phyloP scores from a whole-genome alignment of 2,797 vertebrate species.

The Selene dorsalis region DNA sequence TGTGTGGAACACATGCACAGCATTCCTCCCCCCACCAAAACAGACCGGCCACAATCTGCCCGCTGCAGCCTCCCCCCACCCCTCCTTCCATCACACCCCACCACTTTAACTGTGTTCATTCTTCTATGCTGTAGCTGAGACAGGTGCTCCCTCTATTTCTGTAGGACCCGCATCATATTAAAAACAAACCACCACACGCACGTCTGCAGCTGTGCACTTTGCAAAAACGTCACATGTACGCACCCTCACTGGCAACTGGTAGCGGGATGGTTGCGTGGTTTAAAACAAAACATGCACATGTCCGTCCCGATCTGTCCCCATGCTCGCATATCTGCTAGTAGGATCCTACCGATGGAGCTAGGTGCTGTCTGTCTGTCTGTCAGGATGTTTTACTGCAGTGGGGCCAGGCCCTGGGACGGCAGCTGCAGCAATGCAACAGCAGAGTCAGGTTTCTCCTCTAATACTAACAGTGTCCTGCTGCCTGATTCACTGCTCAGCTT shows the following conservation, averaged over 20 bases:
- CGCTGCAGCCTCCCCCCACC: neutral
- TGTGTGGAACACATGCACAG: slow-evolving; percentile 69
- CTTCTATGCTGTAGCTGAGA: slow-evolving; percentile 71
- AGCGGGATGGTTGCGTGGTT: neutral
- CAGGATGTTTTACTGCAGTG: slow-evolving; percentile 88
- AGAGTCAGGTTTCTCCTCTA: slow-evolving; percentile 89
- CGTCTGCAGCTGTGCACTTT: slow-evolving; percentile 44
- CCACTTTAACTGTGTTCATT: slow-evolving; percentile 79
- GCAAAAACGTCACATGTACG: slow-evolving; percentile 37
- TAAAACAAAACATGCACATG: slow-evolving; percentile 7
- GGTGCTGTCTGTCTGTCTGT: slow-evolving; percentile 77
- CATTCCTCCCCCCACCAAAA: slow-evolving; percentile 79
- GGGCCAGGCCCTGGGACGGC: slow-evolving; percentile 87
- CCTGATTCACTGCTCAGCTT: slow-evolving; percentile 93
- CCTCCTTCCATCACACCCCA: slow-evolving; percentile 49
- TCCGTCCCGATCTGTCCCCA: slow-evolving; percentile 50
- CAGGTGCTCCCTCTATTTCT: slow-evolving; percentile 87
- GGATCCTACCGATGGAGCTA: slow-evolving; percentile 35
- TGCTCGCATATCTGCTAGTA: slow-evolving; percentile 54
- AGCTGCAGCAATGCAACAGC: slow-evolving; percentile 88
- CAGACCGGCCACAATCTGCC: slow-evolving; percentile 59
- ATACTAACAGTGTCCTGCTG: slow-evolving; percentile 82
- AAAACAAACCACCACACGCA: slow-evolving; percentile 80
- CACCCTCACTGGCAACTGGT: neutral
- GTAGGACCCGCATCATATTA: slow-evolving; percentile 81